These are phyloP conservation scores for Alca torda DNA, from an alignment of 2,797 vertebrate species.

Conservation along the genomic window DNA sequence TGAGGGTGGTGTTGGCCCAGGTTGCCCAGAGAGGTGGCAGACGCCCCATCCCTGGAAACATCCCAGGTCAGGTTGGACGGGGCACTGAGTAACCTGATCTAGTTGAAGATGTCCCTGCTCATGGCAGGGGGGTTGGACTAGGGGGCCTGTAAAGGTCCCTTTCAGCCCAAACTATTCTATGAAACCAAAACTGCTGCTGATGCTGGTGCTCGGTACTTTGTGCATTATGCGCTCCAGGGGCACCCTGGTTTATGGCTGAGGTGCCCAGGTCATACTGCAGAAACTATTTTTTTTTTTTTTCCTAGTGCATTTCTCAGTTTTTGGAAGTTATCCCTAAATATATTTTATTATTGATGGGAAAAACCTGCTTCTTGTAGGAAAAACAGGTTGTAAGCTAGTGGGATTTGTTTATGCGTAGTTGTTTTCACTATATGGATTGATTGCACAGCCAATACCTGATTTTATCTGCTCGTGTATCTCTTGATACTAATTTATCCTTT, in stretches of 20 bases:
- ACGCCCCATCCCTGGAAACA: not conserved
- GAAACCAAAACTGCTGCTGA: not conserved
- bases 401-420: not conserved
- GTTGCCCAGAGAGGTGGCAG: not conserved
- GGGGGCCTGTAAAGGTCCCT: not conserved
- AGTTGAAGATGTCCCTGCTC: not conserved
- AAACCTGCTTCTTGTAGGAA: not conserved
- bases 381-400: not conserved
- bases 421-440: not conserved
- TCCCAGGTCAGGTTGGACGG: not conserved
- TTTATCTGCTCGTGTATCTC: not conserved
- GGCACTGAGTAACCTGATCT: not conserved
- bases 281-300: no score
- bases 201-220: not conserved
- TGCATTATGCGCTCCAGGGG: accelerated
- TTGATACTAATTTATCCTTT: not conserved
- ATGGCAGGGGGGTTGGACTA: not conserved
- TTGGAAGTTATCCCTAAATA: not conserved
- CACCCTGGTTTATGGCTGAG: not conserved
- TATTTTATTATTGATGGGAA: not conserved
- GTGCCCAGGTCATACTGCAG: not conserved
- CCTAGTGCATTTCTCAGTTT: not conserved
- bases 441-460: not conserved
- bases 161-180: not conserved
- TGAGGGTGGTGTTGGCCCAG: not conserved